Conservation (phyloP, 1,140 invertebrate genomes). For the Dendroctonus valens region DNA sequence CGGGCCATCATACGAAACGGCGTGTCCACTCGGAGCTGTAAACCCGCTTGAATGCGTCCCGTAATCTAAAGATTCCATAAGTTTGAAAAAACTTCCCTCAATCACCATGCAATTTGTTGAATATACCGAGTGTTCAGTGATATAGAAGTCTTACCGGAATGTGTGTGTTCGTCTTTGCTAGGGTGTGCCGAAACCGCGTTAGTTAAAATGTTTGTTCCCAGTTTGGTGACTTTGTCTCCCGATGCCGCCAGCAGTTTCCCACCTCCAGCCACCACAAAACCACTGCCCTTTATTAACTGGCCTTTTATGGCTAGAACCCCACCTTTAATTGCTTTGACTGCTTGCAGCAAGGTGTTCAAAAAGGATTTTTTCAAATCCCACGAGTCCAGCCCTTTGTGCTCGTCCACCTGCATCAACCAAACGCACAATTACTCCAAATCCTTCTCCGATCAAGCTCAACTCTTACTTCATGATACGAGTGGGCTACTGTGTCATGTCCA, state of each 20-base stretch:
- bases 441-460: not conserved
- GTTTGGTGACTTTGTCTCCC: slow-evolving; percentile 70
- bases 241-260: slow-evolving; percentile 69
- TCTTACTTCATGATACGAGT: slow-evolving; percentile 8
- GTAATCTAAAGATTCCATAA: slow-evolving; percentile 8
- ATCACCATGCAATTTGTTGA: not conserved
- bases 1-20: slow-evolving; percentile 22
- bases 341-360: slow-evolving; percentile 74
- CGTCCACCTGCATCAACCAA: slow-evolving; percentile 49
- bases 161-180: slow-evolving; percentile 46
- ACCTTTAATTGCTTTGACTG: slow-evolving; percentile 80
- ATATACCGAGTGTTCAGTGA: not conserved
- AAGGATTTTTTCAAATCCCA: slow-evolving; percentile 79
- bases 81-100: not conserved
- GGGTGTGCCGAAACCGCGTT: slow-evolving; percentile 63
- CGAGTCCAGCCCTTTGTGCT: slow-evolving; percentile 61
- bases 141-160: slow-evolving; percentile 17
- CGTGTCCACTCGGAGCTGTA: slow-evolving; percentile 14
- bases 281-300: slow-evolving; percentile 79
- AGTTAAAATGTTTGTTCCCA: slow-evolving; percentile 73
- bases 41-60: slow-evolving; percentile 3
- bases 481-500: slow-evolving; percentile 44
- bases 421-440: not conserved
- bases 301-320: slow-evolving; percentile 80
- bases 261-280: slow-evolving; percentile 69